Evolutionary conservation across 2,113 vertebrate species (phyloP).

Genomic region (Passerina amoena): DNA sequence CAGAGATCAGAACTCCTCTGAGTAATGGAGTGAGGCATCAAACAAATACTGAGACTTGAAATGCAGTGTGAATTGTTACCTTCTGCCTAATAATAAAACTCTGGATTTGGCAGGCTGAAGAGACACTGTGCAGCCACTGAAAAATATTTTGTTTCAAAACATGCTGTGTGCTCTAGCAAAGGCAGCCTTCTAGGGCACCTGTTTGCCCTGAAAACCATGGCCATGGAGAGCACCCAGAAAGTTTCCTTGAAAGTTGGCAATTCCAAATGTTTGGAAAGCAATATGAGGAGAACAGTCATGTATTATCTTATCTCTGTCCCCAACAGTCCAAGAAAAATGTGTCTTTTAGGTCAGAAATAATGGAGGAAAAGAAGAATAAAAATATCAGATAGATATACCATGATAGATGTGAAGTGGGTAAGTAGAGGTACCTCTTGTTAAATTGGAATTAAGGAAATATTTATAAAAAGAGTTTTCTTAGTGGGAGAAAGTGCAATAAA

Average conservation of each 20-base stretch:
- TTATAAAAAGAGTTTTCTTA: background rate
- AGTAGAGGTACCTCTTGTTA: background rate
- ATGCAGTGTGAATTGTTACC: background rate
- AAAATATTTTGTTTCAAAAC: background rate
- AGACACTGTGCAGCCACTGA: background rate
- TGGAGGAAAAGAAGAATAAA: background rate
- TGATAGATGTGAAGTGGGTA: background rate
- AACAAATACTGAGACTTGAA: background rate
- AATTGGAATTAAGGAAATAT: background rate
- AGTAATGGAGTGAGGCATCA: background rate
- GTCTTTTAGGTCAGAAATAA: background rate
- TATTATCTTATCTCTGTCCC: background rate
- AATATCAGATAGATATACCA: background rate
- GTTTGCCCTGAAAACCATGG: background rate
- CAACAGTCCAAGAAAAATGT: background rate
- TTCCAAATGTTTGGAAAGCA: background rate
- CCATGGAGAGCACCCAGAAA: background rate
- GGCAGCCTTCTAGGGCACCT: accelerated
- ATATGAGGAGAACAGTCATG: no score
- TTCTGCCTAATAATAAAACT: background rate
- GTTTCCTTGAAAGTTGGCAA: background rate
- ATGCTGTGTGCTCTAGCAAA: background rate
- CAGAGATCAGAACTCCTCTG: background rate
- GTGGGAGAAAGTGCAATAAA: background rate
- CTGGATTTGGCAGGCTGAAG: background rate